Evolutionary conservation across 2,888 invertebrate genomes (phyloP), one percentile per base, ranked within the genome.

Genomic region (Trisateles emortualis): DNA sequence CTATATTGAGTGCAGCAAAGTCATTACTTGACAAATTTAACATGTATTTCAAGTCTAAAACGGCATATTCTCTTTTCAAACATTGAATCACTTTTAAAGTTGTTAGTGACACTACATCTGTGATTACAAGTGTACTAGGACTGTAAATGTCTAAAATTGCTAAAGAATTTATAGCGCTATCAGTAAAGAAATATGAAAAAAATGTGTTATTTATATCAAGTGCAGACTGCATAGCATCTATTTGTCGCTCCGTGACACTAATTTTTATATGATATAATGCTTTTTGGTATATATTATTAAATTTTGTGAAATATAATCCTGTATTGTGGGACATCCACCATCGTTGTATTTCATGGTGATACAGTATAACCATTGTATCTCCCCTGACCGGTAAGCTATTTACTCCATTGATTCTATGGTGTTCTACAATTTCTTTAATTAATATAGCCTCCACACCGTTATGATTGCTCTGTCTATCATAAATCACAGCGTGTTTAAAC

Each of bases 381-480:
- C 49, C 38, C 11, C 33, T 43, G 3, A 42, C 29, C 0, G 26
- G 13, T 3, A 42, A 41, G 16, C 17, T 19, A 4, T 32, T 4
- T 19, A 10, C 17, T 13, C 5, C 32, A 5, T 1, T 32, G 6
- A 3, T 11, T 11, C 16, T 26, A 6, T 26, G 30, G 9, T 17
- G 26, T 5, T 40, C 16, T 24, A 42, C 42, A 1, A 51, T 52
- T 32, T 63, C 59, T 2, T 8, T 24, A 19, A 51, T 53, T 8
- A 59, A 22, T 13, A 42, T 19, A 0, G 26, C 10, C 16, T 41
- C 59, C 0, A 59, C 59, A 8, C 30, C 35, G 0, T 3, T 35
- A 10, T 59, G 46, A n/a, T 40, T 35, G 9, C 46, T 46, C 13
- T 59, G 58, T 14, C 43, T 58, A 0, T 59, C 32, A 8, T 44